A percentile compares a stretch with the other conserved stretches of the same genome.
phyloP scores from a whole-genome alignment of 2,797 vertebrate genomes.

The Onychomys arenicola region DNA sequence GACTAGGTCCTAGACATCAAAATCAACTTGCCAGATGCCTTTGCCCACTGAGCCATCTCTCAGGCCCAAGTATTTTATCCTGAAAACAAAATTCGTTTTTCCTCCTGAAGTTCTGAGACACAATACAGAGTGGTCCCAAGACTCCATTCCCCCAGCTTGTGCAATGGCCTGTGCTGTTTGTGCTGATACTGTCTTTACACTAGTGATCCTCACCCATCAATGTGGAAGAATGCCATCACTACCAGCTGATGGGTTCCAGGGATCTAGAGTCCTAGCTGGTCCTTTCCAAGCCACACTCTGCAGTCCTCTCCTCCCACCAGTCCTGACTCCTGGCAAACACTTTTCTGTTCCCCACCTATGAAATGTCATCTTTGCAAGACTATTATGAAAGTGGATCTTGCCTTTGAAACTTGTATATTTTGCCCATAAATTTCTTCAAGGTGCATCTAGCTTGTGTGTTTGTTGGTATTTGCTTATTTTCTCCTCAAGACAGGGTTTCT shows the following conservation, averaged over 20 bases:
- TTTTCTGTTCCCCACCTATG: background rate
- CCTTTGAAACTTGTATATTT: conserved; percentile 32
- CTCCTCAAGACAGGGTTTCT: too few relatives aligned
- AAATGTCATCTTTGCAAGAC: conserved; percentile 37
- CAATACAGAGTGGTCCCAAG: background rate
- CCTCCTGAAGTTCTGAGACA: background rate
- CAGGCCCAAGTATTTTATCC: background rate
- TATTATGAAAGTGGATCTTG: background rate
- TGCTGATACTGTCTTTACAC: background rate
- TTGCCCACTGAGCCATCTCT: background rate
- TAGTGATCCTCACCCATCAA: background rate
- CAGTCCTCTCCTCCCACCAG: background rate
- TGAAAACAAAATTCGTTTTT: conserved; percentile 14
- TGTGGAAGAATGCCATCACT: background rate
- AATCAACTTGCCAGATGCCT: background rate
- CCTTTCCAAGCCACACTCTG: background rate
- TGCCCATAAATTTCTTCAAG: background rate
- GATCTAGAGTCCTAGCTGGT: background rate
- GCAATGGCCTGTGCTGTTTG: background rate
- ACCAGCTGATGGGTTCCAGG: background rate
- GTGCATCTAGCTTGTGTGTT: background rate
- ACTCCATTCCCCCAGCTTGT: background rate
- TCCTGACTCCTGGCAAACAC: background rate
- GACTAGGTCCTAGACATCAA: background rate
- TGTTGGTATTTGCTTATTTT: background rate